Evolutionary conservation across 2,113 vertebrate genomes (phyloP).

Genomic region (Corynorhinus townsendii): DNA sequence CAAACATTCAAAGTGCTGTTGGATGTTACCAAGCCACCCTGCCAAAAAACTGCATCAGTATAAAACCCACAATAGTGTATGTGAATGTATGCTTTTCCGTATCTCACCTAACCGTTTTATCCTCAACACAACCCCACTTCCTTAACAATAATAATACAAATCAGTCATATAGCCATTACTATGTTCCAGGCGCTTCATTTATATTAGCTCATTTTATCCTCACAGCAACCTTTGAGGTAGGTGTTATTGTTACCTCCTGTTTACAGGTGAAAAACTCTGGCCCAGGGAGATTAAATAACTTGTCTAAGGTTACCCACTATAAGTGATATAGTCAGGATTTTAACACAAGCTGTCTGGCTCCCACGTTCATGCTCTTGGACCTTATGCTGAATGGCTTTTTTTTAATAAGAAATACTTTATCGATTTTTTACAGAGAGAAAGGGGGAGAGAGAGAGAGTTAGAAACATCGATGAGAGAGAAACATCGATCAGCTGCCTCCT

Average conservation of each 20-base stretch:
- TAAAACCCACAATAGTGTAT: background rate
- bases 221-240: background rate
- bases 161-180: background rate
- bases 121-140: background rate
- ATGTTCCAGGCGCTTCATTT: background rate
- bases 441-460: no score
- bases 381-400: background rate
- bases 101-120: background rate
- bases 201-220: background rate
- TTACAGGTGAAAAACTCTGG: background rate
- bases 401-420: no score
- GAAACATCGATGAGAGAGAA: no score
- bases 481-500: no score
- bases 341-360: background rate
- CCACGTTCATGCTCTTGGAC: background rate
- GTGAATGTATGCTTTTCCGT: background rate
- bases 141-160: background rate
- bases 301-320: background rate
- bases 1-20: background rate
- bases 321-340: background rate
- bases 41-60: background rate
- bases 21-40: background rate
- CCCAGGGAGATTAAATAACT: background rate
- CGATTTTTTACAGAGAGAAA: no score
- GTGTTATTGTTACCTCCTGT: background rate